Base-by-base conservation (phyloP, 2,888 invertebrate species). In the Laspeyria flexula region DNA sequence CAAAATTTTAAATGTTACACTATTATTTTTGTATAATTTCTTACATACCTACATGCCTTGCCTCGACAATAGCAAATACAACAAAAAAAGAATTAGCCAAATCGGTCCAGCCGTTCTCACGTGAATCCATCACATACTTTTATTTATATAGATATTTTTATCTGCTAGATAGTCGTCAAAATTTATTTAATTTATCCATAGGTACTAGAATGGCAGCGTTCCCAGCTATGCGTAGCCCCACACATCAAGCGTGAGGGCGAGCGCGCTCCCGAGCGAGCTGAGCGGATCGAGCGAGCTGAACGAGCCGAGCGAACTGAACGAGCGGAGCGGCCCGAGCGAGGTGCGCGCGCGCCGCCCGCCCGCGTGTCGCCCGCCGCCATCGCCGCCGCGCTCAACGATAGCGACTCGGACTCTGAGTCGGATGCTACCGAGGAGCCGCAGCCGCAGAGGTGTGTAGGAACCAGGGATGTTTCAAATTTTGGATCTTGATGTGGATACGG, bases 141-240 rank as follows among this genome's bases (percentile, higher is more conserved):
- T n/a, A n/a, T n/a, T n/a, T n/a, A n/a, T n/a, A n/a, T n/a, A n/a
- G n/a, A n/a, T n/a, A n/a, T n/a, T n/a, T n/a, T n/a, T n/a, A n/a
- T n/a, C n/a, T n/a, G n/a, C n/a, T n/a, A n/a, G n/a, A n/a, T n/a
- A n/a, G n/a, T n/a, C n/a, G n/a, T n/a, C n/a, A n/a, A n/a, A n/a
- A n/a, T n/a, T n/a, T n/a, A n/a, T n/a, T n/a, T n/a, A n/a, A n/a
- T n/a, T n/a, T n/a, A n/a, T n/a, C n/a, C n/a, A n/a, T n/a, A 92
- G 92, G 92, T 92, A 53, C 55, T 93, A 5, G 93, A 93, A 37
- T 93, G 93, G 83, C 92, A 94, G 47, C 90, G 94, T 3, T 80
- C 93, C 0, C 94, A 94, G 62, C 83, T 94, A 33, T 37, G 82
- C 81, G 5, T 79, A 77, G 23, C 76, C 79, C 93, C 73, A 37